Evolutionary conservation across 2,113 vertebrate species (phyloP).

Genomic region (Poeciliopsis prolifica): DNA sequence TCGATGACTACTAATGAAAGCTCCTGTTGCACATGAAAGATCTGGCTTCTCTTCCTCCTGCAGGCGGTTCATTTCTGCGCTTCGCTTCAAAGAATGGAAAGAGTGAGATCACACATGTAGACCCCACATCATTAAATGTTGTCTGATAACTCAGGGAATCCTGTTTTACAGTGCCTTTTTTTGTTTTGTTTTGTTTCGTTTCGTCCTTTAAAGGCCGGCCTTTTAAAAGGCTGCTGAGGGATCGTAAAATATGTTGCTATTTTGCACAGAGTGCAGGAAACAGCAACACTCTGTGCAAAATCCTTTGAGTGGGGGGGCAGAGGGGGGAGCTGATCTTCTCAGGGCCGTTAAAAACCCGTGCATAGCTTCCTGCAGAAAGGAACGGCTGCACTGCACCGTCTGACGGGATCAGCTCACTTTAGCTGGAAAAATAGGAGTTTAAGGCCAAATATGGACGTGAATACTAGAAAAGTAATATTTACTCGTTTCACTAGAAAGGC

Average conservation of each 20-base stretch:
- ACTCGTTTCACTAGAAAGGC: neutral
- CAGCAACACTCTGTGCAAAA: neutral
- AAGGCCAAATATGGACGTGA: neutral
- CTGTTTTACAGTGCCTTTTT: conserved; percentile 8
- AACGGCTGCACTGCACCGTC: neutral
- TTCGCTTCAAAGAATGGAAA: conserved; percentile 34
- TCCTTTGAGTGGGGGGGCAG: neutral
- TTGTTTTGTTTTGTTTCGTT: too few species aligned
- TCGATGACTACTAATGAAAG: neutral
- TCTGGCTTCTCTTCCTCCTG: neutral
- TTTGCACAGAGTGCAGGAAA: neutral
- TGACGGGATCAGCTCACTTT: neutral
- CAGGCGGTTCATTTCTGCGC: neutral
- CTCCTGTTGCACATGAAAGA: neutral
- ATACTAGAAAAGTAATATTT: neutral
- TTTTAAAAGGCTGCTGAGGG: neutral
- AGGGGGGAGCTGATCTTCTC: neutral
- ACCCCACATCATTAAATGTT: conserved; percentile 12
- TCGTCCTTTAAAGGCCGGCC: conserved; percentile 2
- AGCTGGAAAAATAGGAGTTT: neutral
- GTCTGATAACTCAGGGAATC: conserved; percentile 20
- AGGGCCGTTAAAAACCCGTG: neutral
- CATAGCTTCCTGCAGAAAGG: neutral
- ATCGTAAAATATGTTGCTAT: conserved; percentile 15
- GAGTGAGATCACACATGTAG: conserved; percentile 10